Base-by-base conservation (phyloP, 2,113 vertebrate genomes). In the Alces alces region DNA sequence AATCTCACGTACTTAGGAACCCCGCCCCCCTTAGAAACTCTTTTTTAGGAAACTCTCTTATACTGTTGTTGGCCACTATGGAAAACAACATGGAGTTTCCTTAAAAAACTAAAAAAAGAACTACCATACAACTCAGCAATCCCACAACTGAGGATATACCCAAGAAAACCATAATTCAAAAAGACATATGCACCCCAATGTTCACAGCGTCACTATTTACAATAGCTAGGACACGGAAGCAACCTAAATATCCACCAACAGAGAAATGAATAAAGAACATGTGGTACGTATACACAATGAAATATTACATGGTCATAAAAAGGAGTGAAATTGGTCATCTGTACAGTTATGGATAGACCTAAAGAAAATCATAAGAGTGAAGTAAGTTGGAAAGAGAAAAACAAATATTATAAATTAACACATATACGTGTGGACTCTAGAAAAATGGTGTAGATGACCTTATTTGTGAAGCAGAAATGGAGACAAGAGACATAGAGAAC, bases 11-110 rank as follows among this genome's bases (percentile, higher is more conserved):
- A 82, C 89, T 91, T 84, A 21, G n/a, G n/a, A 70, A 70, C 9
- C n/a, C n/a, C 0, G 0, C 9, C 19, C 9, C 9, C 4, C n/a
- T 70, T 70, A 36, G 64, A 36, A 70, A 70, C n/a, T 36, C n/a
- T 70, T 70, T 70, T 70, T 70, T 21, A 70, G n/a, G 64, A 11
- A 70, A 70, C 64, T 70, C 64, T 36, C 64, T 36, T 70, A 36
- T n/a, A 36, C n/a, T 70, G 17, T 11, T 70, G n/a, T 36, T 70
- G n/a, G n/a, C 64, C 9, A 70, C n/a, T 36, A 19, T 36, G n/a
- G 64, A 36, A 70, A 70, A 70, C n/a, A 70, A 70, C n/a, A 36
- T 36, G 16, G 17, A 66, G 33, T 66, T 36, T 36, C 17, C 64
- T 11, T 66, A 66, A 66, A 36, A 66, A 66, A 36, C 33, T 66